Evolutionary conservation across 2,888 invertebrate species (phyloP).

Genomic region (Drosophila leonis): DNA sequence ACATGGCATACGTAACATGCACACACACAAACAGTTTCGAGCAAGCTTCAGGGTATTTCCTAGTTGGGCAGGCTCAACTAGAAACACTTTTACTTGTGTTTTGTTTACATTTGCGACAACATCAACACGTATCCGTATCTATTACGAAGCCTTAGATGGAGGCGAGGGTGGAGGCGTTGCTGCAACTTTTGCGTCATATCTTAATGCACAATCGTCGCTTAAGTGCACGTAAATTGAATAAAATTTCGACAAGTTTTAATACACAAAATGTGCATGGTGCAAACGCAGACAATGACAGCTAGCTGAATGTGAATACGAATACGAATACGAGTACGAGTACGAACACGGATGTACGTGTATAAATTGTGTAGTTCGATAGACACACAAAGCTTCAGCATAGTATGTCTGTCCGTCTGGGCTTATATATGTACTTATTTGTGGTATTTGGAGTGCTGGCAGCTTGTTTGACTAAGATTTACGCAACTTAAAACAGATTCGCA

Average conservation of each 20-base stretch:
- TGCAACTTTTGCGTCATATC: constrained; percentile 67
- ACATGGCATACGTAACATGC: too few relatives aligned
- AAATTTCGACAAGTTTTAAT: constrained; percentile 79
- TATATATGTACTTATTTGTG: constrained; percentile 31
- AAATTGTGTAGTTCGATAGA: constrained; percentile 47
- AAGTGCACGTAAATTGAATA: constrained; percentile 80
- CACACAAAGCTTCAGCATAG: constrained; percentile 40
- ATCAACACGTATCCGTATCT: constrained; percentile 58
- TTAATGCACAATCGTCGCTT: constrained; percentile 77
- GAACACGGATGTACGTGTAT: constrained; percentile 30
- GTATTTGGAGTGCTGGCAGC: constrained; percentile 25
- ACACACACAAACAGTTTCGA: background rate
- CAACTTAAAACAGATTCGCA: constrained; percentile 69
- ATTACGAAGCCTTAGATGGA: constrained; percentile 43
- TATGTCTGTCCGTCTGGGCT: constrained; percentile 33
- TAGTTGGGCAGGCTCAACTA: background rate
- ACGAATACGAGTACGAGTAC: constrained; percentile 21
- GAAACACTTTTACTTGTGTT: constrained; percentile 10
- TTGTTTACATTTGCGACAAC: constrained; percentile 33
- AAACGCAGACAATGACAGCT: constrained; percentile 33
- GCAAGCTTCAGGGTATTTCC: background rate
- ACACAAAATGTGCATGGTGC: constrained; percentile 63
- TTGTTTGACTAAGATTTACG: constrained; percentile 69
- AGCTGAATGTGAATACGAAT: constrained; percentile 32
- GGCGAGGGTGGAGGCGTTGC: constrained; percentile 17